These are phyloP conservation scores for Spodoptera litura DNA, from an alignment of 1,140 invertebrate genomes.

Conservation along the genomic window DNA sequence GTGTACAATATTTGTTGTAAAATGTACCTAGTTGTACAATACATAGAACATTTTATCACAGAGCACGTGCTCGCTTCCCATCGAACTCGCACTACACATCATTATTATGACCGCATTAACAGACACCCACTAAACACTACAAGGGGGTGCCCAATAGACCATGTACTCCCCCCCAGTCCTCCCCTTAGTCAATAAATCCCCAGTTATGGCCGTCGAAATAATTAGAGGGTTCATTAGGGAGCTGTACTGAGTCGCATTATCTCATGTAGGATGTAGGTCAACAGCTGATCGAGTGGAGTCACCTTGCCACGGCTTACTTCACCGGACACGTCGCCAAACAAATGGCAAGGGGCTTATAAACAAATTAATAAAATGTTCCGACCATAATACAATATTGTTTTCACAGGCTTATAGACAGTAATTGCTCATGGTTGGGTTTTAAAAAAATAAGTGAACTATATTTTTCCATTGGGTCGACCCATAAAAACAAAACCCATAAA, in stretches of 20 bases:
- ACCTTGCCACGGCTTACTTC: not conserved
- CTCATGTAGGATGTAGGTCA: constrained; percentile 49
- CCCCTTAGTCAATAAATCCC: constrained; percentile 43
- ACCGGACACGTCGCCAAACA: not conserved
- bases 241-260: constrained; percentile 40
- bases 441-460: too few species aligned
- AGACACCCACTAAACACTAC: constrained; percentile 23
- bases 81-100: not conserved
- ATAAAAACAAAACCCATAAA: too few species aligned
- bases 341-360: too few species aligned
- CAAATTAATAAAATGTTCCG: too few species aligned
- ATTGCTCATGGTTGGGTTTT: too few species aligned
- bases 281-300: constrained; percentile 20
- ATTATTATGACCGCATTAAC: constrained; percentile 24
- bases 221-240: constrained; percentile 52
- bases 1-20: too few species aligned
- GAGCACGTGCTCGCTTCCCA: not conserved
- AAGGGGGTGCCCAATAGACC: constrained; percentile 1
- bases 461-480: too few species aligned
- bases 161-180: not conserved
- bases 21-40: too few species aligned
- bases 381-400: too few species aligned
- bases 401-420: too few species aligned
- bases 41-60: too few species aligned
- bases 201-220: constrained; percentile 52